A percentile compares a stretch with the other conserved stretches of the same genome.
Evolutionary conservation across 1,140 invertebrate genomes (phyloP).

Genomic region (Eueides isabella): DNA sequence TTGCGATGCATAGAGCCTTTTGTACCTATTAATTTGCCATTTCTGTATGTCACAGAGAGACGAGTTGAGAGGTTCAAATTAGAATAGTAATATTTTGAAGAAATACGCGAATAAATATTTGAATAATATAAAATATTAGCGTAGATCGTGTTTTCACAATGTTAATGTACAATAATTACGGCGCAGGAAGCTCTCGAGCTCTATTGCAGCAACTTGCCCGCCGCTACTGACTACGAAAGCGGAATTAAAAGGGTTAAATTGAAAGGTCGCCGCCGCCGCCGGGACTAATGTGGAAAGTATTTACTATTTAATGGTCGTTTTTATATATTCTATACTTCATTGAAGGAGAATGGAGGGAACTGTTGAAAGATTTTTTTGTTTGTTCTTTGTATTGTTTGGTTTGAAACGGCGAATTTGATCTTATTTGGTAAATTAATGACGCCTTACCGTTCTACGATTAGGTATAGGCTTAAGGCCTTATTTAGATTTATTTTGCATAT

Average conservation of each 20-base stretch:
- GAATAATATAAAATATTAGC: neutral
- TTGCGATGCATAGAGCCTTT: no score
- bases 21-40: no score
- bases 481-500: neutral
- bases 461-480: neutral
- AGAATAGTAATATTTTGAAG: no score
- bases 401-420: no score
- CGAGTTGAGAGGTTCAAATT: no score
- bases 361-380: no score
- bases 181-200: neutral
- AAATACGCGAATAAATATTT: no score
- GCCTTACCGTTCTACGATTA: neutral
- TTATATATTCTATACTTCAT: neutral
- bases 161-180: neutral
- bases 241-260: constrained; percentile 1
- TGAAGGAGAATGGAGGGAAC: neutral
- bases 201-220: neutral
- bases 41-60: no score
- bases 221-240: neutral
- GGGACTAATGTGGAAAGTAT: neutral
- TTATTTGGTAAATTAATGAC: no score
- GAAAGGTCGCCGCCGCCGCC: neutral
- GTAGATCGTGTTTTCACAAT: neutral
- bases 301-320: neutral
- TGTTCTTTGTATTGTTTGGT: no score